These are phyloP conservation scores for Cosmorhoe ocellata DNA, from an alignment of 2,888 invertebrate genomes.

Conservation along the genomic window DNA sequence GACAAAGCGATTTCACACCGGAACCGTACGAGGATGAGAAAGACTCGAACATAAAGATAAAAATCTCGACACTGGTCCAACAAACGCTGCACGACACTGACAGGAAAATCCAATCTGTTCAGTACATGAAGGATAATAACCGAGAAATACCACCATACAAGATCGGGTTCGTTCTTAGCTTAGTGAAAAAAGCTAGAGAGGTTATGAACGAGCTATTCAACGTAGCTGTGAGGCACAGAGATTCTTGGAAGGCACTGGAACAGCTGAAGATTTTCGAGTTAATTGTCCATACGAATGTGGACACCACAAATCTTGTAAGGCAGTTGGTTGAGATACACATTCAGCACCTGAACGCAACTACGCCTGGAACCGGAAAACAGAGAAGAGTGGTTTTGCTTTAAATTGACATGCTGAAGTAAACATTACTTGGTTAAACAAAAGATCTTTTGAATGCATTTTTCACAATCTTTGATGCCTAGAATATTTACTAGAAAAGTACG, in stretches of 20 bases:
- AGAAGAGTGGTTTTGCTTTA: conserved; percentile 49
- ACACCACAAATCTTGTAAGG: conserved; percentile 61
- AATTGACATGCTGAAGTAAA: too few species aligned
- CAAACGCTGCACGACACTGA: conserved; percentile 62
- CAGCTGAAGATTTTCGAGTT: conserved; percentile 69
- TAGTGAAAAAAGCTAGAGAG: conserved; percentile 64
- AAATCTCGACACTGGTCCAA: conserved; percentile 57
- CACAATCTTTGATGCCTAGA: too few species aligned
- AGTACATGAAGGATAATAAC: conserved; percentile 44
- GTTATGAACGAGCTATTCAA: conserved; percentile 66
- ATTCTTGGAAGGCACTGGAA: conserved; percentile 66
- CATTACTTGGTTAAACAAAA: background rate
- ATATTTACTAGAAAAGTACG: too few species aligned
- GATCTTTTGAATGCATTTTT: too few species aligned
- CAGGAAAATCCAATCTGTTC: conserved; percentile 49
- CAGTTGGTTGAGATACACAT: conserved; percentile 64
- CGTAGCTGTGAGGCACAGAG: conserved; percentile 64
- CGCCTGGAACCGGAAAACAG: conserved; percentile 17
- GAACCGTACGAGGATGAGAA: conserved; percentile 42
- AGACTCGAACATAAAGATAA: conserved; percentile 56
- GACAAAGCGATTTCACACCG: conserved; percentile 17
- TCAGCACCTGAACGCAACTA: conserved; percentile 46
- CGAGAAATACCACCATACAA: conserved; percentile 51
- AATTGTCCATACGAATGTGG: conserved; percentile 69
- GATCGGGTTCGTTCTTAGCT: conserved; percentile 62